Conservation (phyloP, 2,113 vertebrate genomes). For the Zosterops pallidus region DNA sequence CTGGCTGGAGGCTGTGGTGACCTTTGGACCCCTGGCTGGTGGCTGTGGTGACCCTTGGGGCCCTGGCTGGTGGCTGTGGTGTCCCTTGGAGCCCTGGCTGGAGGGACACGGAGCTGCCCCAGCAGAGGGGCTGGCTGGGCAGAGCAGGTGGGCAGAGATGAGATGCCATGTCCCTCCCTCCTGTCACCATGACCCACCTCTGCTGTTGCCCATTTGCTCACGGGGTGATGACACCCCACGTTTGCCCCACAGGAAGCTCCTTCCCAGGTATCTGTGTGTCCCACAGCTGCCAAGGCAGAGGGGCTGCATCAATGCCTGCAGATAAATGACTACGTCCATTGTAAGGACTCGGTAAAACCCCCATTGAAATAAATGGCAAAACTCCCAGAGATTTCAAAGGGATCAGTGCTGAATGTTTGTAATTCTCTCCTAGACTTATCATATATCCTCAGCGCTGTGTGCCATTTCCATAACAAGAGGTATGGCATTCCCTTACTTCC, state of each 20-base stretch:
- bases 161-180: accelerated
- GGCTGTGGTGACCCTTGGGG: accelerated
- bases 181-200: accelerated
- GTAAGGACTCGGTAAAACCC: constrained; percentile 15
- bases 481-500: constrained; percentile 64
- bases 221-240: accelerated
- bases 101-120: accelerated
- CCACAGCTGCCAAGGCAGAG: neutral
- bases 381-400: constrained; percentile 69
- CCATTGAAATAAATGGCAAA: constrained; percentile 68
- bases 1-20: too few relatives aligned
- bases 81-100: accelerated
- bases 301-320: neutral
- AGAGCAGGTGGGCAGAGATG: accelerated
- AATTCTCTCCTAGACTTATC: constrained; percentile 66
- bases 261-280: neutral
- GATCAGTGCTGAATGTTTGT: constrained; percentile 55
- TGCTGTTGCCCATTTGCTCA: accelerated
- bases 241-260: neutral
- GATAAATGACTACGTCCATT: constrained; percentile 53
- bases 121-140: accelerated
- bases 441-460: constrained; percentile 57
- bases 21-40: neutral
- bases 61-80: accelerated
- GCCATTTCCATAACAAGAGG: constrained; percentile 68